Percentiles rank a stretch among this genome's conserved stretches.
phyloP scores from a whole-genome alignment of 2,113 vertebrate genomes.

The Nothobranchius kuhntae region DNA sequence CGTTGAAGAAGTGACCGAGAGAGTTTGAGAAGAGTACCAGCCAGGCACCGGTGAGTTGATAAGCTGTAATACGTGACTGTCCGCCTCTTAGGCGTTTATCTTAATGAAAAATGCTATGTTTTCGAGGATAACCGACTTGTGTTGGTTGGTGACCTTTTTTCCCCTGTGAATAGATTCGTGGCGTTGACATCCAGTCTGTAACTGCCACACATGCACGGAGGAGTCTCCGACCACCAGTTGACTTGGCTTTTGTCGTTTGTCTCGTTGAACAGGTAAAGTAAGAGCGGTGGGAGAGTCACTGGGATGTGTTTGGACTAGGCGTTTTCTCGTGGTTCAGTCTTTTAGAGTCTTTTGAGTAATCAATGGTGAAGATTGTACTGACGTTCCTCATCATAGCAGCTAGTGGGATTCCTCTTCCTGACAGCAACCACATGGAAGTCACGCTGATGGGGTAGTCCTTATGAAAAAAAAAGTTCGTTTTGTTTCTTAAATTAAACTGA shows the following conservation, averaged over 20 bases:
- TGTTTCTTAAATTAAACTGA: not conserved
- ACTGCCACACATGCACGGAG: constrained; percentile 48
- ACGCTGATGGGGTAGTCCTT: not conserved
- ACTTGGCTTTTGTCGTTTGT: constrained; percentile 32
- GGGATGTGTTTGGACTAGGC: not conserved
- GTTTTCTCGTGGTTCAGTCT: not conserved
- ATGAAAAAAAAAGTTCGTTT: not conserved
- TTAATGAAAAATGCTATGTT: not conserved
- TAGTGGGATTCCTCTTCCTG: constrained; percentile 21
- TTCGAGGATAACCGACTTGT: not conserved
- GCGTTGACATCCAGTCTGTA: constrained; percentile 28
- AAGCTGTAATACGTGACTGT: not conserved
- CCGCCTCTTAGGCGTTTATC: not conserved
- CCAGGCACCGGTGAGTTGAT: constrained; percentile 44
- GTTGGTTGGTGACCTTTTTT: constrained; percentile 1
- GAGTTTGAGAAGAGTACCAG: constrained; percentile 61
- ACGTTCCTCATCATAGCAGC: constrained; percentile 22
- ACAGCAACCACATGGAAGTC: constrained; percentile 1
- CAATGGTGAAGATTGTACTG: not conserved
- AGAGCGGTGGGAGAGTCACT: not conserved
- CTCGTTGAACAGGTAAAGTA: constrained; percentile 27
- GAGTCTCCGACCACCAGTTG: constrained; percentile 14
- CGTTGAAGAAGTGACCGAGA: constrained; percentile 21
- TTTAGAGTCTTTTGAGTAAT: not conserved
- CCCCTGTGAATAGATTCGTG: constrained; percentile 19